Evolutionary conservation across 2,888 invertebrate genomes (phyloP), one percentile per base, ranked within the genome.

Genomic region (Drosophila lacicola): DNA sequence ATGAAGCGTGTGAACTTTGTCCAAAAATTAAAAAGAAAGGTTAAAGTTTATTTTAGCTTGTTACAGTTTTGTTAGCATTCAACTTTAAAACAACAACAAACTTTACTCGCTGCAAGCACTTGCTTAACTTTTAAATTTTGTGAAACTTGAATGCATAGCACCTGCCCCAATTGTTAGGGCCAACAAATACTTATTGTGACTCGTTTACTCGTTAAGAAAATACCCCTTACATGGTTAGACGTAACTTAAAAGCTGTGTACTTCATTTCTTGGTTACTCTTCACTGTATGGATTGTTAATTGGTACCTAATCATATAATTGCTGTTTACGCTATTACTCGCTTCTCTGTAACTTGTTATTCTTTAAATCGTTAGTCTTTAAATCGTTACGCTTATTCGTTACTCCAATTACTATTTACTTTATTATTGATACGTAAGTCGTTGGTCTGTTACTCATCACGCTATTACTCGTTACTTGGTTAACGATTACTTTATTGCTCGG

Each of bases 1-100:
- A 17, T 57, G 64, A 64, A 39, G 65, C 67, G 56, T 46, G 19
- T 25, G 25, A 64, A 29, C 44, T 44, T n/a, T 44, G 14, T 25
- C 29, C 17, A 21, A 45, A 45, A 17, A 25, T 14, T 9, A 4
- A 2, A 36, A 36, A 36, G 10, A n/a, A 21, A 33, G n/a, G 45
- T 36, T 10, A 37, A 37, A 10, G 34, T 34, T 19, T 41, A 14
- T 5, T 39, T 14, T 39, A 14, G 39, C 39, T 45, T 54, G 11
- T 42, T 42, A 14, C 42, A 34, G 8, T 42, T 11, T 29, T 42
- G 9, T 9, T 4, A 41, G 36, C 34, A 36, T 44, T 21, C 36
- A 45, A 36, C 1, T 54, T 54, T 13, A 2, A 10, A 21, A 21
- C 25, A 45, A 44, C 34, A 34, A 21, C 19, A 14, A 51, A 51